Evolutionary conservation across 92 coral and sea anemone genomes (phyloP).

Genomic region (Paramuricea clavata): DNA sequence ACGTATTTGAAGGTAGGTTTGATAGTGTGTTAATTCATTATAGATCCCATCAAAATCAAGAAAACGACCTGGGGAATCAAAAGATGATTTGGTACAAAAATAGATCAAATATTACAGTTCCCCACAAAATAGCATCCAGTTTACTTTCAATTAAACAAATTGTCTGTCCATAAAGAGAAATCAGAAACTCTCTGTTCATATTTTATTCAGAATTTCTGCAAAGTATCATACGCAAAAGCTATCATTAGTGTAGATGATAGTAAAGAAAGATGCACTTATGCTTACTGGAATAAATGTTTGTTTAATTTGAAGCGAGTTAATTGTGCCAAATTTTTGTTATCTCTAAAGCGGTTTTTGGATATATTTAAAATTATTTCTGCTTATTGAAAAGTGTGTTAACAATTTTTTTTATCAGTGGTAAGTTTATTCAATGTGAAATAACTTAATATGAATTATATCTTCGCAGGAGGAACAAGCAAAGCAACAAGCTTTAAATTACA

Average conservation of each 20-base stretch:
- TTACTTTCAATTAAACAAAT: background rate
- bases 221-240: background rate
- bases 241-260: too few species aligned
- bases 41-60: slow-evolving; percentile 51
- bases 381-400: too few species aligned
- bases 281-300: too few species aligned
- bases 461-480: slow-evolving; percentile 50
- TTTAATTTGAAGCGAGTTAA: too few species aligned
- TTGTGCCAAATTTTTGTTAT: background rate
- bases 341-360: background rate
- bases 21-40: slow-evolving; percentile 23
- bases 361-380: too few species aligned
- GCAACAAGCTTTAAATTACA: slow-evolving; percentile 32
- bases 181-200: too few species aligned
- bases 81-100: slow-evolving; percentile 49
- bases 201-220: background rate
- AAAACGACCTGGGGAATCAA: slow-evolving; percentile 47
- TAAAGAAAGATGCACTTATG: too few species aligned
- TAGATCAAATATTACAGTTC: background rate
- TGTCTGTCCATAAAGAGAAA: too few species aligned
- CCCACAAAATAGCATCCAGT: background rate
- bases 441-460: background rate
- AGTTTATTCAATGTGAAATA: background rate
- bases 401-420: background rate
- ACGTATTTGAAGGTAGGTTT: background rate